Percentiles rank a stretch among this genome's conserved stretches.
phyloP scores from a whole-genome alignment of 1,140 invertebrate genomes.

The Pseudomyrmex gracilis region DNA sequence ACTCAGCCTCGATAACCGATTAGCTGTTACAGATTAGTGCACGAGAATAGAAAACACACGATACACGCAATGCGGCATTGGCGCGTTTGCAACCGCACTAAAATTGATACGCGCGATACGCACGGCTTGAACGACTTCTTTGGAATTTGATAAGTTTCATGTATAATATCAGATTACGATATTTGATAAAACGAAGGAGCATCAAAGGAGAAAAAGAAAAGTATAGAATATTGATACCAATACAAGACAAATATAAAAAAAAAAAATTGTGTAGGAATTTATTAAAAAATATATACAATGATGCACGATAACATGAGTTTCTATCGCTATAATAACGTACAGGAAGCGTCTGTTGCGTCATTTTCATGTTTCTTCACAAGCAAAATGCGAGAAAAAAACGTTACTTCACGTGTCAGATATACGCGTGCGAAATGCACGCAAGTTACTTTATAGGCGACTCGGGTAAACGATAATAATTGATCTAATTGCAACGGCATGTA shows the following conservation, averaged over 20 bases:
- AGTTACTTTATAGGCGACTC: slow-evolving; percentile 42
- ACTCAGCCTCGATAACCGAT: slow-evolving; percentile 16
- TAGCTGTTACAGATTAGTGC: slow-evolving; percentile 6
- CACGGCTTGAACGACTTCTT: not conserved
- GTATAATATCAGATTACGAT: not conserved
- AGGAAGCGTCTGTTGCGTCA: not conserved
- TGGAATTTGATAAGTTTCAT: not conserved
- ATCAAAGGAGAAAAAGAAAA: not conserved
- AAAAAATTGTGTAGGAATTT: not conserved
- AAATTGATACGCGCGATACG: not conserved
- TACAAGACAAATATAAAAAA: not conserved
- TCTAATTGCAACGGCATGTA: slow-evolving; percentile 64
- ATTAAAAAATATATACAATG: not conserved
- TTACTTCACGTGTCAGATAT: not conserved
- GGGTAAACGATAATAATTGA: slow-evolving; percentile 67
- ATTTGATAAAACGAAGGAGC: no score
- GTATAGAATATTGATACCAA: not conserved
- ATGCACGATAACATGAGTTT: not conserved
- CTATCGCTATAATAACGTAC: not conserved
- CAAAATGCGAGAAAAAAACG: slow-evolving; percentile 14
- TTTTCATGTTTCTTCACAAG: not conserved
- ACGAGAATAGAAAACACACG: slow-evolving; percentile 11
- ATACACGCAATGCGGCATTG: not conserved
- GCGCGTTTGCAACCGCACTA: not conserved
- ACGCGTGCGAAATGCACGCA: slow-evolving; percentile 9